Evolutionary conservation across 2,797 vertebrate genomes (phyloP).

Genomic region (Rhinoraja longicauda): DNA sequence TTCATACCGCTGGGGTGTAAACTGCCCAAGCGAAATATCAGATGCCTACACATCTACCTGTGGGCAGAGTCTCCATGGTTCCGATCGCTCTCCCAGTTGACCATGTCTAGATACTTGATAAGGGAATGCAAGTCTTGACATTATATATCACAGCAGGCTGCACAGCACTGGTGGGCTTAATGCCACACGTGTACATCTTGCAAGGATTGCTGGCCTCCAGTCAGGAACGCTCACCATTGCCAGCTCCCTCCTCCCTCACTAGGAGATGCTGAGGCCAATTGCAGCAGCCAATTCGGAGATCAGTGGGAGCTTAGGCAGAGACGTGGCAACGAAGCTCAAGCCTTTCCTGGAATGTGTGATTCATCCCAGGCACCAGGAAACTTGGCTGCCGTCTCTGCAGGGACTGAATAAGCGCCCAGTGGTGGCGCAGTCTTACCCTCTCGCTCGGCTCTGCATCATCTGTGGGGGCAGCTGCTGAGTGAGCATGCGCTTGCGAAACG

Average conservation of each 20-base stretch:
- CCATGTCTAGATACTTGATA: not conserved
- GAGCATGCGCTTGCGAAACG: slow-evolving; percentile 80
- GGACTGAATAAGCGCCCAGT: not conserved
- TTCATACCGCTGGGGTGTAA: no score
- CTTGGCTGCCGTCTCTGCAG: not conserved
- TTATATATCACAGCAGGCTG: not conserved
- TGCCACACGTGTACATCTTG: not conserved
- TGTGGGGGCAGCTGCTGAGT: slow-evolving; percentile 76
- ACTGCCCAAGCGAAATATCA: no score
- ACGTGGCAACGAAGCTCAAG: not conserved
- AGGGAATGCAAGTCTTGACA: not conserved
- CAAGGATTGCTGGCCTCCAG: not conserved
- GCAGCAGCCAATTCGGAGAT: not conserved
- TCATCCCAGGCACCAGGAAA: not conserved
- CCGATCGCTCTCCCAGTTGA: not conserved
- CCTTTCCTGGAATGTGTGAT: not conserved
- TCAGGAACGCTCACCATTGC: not conserved
- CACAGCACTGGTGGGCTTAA: not conserved
- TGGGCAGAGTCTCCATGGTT: not conserved
- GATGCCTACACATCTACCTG: no score
- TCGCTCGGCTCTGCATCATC: slow-evolving; percentile 63
- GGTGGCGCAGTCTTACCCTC: slow-evolving; percentile 68
- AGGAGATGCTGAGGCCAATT: not conserved
- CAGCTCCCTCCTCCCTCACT: not conserved
- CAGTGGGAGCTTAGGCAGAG: not conserved